Conservation (phyloP, 64 coral and sea anemone genomes). For the Stichodactyla helianthus region DNA sequence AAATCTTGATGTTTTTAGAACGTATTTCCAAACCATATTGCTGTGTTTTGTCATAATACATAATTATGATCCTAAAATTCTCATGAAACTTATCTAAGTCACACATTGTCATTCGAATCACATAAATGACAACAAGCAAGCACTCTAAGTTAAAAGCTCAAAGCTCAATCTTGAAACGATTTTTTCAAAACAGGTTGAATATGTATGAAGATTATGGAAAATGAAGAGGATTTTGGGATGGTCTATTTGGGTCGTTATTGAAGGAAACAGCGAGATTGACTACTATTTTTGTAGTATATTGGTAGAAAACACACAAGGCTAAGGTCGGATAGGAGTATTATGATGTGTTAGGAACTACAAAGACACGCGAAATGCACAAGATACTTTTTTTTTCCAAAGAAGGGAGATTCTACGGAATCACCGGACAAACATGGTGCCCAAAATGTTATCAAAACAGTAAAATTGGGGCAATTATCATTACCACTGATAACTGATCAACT, state of each 20-base stretch:
- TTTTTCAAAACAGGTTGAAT: not conserved
- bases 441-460: not conserved
- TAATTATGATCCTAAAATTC: not conserved
- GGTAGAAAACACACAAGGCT: too few relatives aligned
- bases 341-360: not conserved
- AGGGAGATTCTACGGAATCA: not conserved
- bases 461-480: conserved; percentile 19
- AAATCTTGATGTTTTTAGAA: conserved; percentile 5
- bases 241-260: too few relatives aligned
- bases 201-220: not conserved
- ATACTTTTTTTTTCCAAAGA: not conserved
- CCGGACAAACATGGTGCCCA: not conserved
- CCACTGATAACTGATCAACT: conserved; percentile 11
- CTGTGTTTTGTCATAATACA: not conserved
- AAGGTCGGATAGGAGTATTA: too few relatives aligned
- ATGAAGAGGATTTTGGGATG: not conserved
- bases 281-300: too few relatives aligned
- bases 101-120: not conserved
- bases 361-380: not conserved
- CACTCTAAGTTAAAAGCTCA: not conserved
- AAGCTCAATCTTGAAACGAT: not conserved
- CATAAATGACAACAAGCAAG: not conserved
- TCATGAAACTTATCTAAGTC: not conserved
- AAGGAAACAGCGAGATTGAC: too few relatives aligned
- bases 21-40: conserved; percentile 2